These are phyloP conservation scores for Drosophila mauritiana DNA, from an alignment of 1,140 invertebrate genomes.

Conservation along the genomic window DNA sequence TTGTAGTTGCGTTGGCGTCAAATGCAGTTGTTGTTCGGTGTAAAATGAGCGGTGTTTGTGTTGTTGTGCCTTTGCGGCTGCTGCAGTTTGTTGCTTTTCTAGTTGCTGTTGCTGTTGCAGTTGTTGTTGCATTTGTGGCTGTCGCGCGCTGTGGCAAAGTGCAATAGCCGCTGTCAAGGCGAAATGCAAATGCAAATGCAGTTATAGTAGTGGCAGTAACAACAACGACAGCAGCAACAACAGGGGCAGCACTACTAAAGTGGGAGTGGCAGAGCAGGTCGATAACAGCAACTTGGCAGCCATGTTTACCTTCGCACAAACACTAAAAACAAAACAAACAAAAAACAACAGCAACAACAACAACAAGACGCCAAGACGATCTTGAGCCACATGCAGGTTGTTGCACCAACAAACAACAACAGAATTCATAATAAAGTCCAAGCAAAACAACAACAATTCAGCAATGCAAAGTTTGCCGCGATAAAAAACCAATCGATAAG, in stretches of 20 bases:
- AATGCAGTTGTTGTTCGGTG: slow-evolving; percentile 12
- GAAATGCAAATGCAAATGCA: slow-evolving; percentile 73
- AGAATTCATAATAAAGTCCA: not conserved
- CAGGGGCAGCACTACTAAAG: slow-evolving; percentile 24
- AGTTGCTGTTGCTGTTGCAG: slow-evolving; percentile 28
- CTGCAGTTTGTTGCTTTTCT: slow-evolving; percentile 34
- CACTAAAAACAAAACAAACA: not conserved
- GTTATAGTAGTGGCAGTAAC: slow-evolving; percentile 37
- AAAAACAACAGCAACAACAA: too few relatives aligned
- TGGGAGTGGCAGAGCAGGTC: slow-evolving; percentile 60
- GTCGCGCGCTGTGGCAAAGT: slow-evolving; percentile 74
- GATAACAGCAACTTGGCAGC: slow-evolving; percentile 57
- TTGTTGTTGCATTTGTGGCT: slow-evolving; percentile 39
- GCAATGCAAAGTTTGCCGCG: slow-evolving; percentile 14
- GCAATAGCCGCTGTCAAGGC: slow-evolving; percentile 80
- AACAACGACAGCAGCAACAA: slow-evolving; percentile 28
- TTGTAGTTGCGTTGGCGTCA: slow-evolving; percentile 44
- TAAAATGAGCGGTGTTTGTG: slow-evolving; percentile 46
- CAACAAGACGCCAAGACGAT: slow-evolving; percentile 46
- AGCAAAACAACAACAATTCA: slow-evolving; percentile 22
- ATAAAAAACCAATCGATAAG: slow-evolving; percentile 30
- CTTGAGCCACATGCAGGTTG: slow-evolving; percentile 83
- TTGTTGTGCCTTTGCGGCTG: slow-evolving; percentile 29
- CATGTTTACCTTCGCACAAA: slow-evolving; percentile 57
- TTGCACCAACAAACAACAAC: slow-evolving; percentile 61